A percentile compares a stretch with the other conserved stretches of the same genome.
Evolutionary conservation across 2,888 invertebrate species (phyloP).

Genomic region (Synanthedon formicaeformis): DNA sequence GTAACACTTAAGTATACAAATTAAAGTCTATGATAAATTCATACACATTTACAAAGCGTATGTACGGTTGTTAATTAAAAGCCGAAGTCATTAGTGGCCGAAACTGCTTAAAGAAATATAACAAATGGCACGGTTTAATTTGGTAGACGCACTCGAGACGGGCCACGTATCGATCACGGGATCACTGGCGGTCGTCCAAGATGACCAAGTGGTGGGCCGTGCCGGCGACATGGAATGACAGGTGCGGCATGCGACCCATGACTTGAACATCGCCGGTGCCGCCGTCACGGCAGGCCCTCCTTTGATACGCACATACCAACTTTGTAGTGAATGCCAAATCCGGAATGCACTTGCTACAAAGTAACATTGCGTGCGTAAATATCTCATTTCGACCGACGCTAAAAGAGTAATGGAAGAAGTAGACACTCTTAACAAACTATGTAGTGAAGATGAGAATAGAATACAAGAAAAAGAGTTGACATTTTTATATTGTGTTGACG

Average conservation of each 20-base stretch:
- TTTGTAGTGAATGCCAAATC: background rate
- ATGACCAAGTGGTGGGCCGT: slow-evolving; percentile 62
- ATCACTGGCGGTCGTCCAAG: slow-evolving; percentile 60
- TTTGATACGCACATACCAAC: slow-evolving; percentile 24
- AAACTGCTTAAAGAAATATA: slow-evolving; percentile 56
- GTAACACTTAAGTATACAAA: background rate
- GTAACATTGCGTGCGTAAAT: background rate
- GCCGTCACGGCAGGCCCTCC: slow-evolving; percentile 26
- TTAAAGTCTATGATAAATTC: background rate
- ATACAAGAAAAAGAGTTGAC: background rate
- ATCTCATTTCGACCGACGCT: background rate
- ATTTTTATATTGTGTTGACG: background rate
- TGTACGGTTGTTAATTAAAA: slow-evolving; percentile 4
- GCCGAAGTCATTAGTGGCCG: slow-evolving; percentile 43
- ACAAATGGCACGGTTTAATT: slow-evolving; percentile 68
- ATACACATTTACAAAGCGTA: background rate
- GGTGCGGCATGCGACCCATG: slow-evolving; percentile 67
- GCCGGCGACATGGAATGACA: slow-evolving; percentile 59
- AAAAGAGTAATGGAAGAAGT: background rate
- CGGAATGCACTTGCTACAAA: background rate
- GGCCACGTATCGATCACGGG: slow-evolving; percentile 58
- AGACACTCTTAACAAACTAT: background rate
- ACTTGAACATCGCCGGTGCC: slow-evolving; percentile 43
- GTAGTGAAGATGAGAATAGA: background rate
- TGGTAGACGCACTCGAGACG: slow-evolving; percentile 65